A percentile compares a stretch with the other conserved stretches of the same genome.
These are phyloP conservation scores for Paelopatides confundens DNA, from an alignment of 53 echinoderm and acorn worm species.

Conservation along the genomic window DNA sequence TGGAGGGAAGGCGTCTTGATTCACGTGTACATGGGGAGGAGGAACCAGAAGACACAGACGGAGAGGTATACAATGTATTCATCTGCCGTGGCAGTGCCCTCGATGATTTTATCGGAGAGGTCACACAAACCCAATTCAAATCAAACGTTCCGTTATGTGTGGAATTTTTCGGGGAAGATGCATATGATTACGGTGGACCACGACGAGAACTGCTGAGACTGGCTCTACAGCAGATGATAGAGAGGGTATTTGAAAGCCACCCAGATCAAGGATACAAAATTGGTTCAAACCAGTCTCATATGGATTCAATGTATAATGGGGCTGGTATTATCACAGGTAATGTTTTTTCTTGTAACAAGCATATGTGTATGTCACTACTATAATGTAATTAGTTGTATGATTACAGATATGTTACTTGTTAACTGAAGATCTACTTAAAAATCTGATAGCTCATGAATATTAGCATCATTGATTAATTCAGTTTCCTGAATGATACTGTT, in stretches of 20 bases:
- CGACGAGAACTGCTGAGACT: neutral
- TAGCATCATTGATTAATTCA: too few relatives aligned
- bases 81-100: neutral
- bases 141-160: neutral
- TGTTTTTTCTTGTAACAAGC: neutral
- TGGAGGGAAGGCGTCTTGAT: slow-evolving; percentile 1
- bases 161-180: slow-evolving; percentile 14
- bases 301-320: neutral
- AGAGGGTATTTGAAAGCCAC: neutral
- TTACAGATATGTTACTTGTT: too few relatives aligned
- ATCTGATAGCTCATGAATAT: too few relatives aligned
- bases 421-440: too few relatives aligned
- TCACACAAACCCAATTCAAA: neutral
- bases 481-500: too few relatives aligned
- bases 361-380: neutral
- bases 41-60: slow-evolving; percentile 7
- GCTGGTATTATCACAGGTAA: neutral
- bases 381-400: too few relatives aligned
- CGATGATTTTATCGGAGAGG: neutral
- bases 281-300: neutral
- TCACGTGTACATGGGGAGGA: neutral
- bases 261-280: neutral
- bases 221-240: neutral
- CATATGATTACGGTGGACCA: neutral
- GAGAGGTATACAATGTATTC: neutral